Conservation (phyloP, 2,888 invertebrate genomes). For the Polia nebulosa region DNA sequence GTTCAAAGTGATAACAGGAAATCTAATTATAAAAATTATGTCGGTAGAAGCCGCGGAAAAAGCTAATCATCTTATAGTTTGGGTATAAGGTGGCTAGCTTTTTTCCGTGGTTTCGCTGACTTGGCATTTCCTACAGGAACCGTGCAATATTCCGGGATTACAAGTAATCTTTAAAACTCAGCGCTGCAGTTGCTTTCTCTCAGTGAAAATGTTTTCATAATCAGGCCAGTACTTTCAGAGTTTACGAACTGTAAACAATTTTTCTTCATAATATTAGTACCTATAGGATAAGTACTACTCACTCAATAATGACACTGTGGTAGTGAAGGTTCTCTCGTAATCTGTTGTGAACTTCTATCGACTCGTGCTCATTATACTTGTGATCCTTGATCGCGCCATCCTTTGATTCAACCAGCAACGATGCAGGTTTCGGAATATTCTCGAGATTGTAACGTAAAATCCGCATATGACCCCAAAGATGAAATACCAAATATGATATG, state of each 20-base stretch:
- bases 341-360: conserved; percentile 1
- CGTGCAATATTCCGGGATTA: not conserved
- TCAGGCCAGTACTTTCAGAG: not conserved
- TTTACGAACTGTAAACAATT: not conserved
- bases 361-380: conserved; percentile 40
- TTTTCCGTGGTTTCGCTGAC: not conserved
- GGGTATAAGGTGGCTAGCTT: not conserved
- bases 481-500: conserved; percentile 40
- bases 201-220: not conserved
- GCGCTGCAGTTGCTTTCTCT: not conserved
- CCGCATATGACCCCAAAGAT: conserved; percentile 50
- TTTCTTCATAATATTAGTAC: not conserved
- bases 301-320: conserved; percentile 46
- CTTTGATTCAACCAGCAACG: not conserved
- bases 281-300: conserved; percentile 26
- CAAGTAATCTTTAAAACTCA: not conserved
- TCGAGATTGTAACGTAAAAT: conserved; percentile 34
- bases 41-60: too few relatives aligned
- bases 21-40: not conserved
- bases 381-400: not conserved
- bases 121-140: not conserved
- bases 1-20: not conserved
- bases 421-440: conserved; percentile 42
- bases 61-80: too few relatives aligned
- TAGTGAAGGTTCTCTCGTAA: conserved; percentile 29